Base-by-base conservation (phyloP, 1,140 invertebrate species). In the Sesamia nonagrioides region DNA sequence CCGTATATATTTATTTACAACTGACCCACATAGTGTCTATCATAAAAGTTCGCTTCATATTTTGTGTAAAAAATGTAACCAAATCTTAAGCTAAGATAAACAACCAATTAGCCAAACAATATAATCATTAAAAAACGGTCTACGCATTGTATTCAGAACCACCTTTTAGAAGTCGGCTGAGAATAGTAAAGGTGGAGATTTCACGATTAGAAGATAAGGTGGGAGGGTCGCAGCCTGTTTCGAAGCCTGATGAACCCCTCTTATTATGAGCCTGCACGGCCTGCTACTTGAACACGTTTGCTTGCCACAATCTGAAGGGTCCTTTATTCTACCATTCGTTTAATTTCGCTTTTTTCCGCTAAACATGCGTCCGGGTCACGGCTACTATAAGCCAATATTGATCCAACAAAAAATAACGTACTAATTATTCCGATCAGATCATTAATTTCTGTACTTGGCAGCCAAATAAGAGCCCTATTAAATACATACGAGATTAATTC, bases 201-300 rank as follows among this genome's bases (percentile, higher is more conserved):
- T 80, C 54, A 58, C 77, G 82, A 81, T 85, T 79, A 85, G 71
- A 80, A 84, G 82, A 84, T 85, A 85, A 78, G 82, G 81, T 52
- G 54, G 42, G 71, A 77, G 82, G 79, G 77, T 72, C 69, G 63
- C 56, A 68, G 60, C 27, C 42, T 73, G 72, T 77, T 69, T 40
- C 61, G 80, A 77, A 78, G 42, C 68, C 74, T 79, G 79, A 84
- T 81, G 79, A 78, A 84, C 75, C 85, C 83, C 83, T 78, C 89
- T 90, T 90, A 89, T 91, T 90, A 91, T 90, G 89, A 84, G 82
- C 80, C 76, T 81, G 84, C 90, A 90, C 90, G 89, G 45, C 74
- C 79, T 79, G 89, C 75, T 82, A 88, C 90, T 91, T 90, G 83
- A 90, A 90, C 90, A 91, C 90, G 90, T 89, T 81, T 86, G 86